Percentiles rank a stretch among this genome's conserved stretches.
These are phyloP conservation scores for Patella vulgata DNA, from an alignment of 1,140 invertebrate species.

Conservation along the genomic window DNA sequence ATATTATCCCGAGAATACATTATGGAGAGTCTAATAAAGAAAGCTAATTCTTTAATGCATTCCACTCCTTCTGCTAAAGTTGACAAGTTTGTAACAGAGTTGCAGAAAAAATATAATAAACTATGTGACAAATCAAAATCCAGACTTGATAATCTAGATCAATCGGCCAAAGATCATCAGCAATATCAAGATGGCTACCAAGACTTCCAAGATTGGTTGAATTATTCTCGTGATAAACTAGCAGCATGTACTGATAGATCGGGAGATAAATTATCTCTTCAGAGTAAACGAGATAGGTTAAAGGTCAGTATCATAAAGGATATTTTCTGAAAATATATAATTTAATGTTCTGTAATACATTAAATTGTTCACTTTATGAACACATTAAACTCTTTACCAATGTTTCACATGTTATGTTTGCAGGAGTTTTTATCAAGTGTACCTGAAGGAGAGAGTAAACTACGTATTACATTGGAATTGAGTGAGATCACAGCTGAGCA, in stretches of 20 bases:
- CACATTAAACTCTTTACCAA: too few species aligned
- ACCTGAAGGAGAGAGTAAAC: slow-evolving; percentile 76
- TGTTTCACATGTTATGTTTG: slow-evolving; percentile 22
- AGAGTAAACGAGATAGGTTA: slow-evolving; percentile 88
- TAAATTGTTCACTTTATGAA: too few species aligned
- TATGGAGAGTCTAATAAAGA: slow-evolving; percentile 90
- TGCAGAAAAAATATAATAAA: slow-evolving; percentile 87
- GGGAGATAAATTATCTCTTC: slow-evolving; percentile 86
- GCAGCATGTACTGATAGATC: slow-evolving; percentile 87
- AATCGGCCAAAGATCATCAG: slow-evolving; percentile 86
- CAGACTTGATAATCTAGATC: slow-evolving; percentile 84
- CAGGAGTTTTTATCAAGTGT: slow-evolving; percentile 76
- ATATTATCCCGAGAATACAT: slow-evolving; percentile 90
- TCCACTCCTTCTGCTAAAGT: slow-evolving; percentile 51
- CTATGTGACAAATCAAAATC: slow-evolving; percentile 89
- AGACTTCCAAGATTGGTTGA: slow-evolving; percentile 89
- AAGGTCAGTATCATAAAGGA: slow-evolving; percentile 70
- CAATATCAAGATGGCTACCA: slow-evolving; percentile 88
- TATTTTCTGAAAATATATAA: background rate
- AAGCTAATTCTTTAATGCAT: slow-evolving; percentile 87
- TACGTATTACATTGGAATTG: slow-evolving; percentile 77
- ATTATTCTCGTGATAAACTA: slow-evolving; percentile 85
- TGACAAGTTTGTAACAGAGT: slow-evolving; percentile 87
- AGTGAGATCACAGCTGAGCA: slow-evolving; percentile 79
- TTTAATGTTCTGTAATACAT: background rate